These are phyloP conservation scores for Formica exsecta DNA, from an alignment of 1,140 invertebrate genomes.

Conservation along the genomic window DNA sequence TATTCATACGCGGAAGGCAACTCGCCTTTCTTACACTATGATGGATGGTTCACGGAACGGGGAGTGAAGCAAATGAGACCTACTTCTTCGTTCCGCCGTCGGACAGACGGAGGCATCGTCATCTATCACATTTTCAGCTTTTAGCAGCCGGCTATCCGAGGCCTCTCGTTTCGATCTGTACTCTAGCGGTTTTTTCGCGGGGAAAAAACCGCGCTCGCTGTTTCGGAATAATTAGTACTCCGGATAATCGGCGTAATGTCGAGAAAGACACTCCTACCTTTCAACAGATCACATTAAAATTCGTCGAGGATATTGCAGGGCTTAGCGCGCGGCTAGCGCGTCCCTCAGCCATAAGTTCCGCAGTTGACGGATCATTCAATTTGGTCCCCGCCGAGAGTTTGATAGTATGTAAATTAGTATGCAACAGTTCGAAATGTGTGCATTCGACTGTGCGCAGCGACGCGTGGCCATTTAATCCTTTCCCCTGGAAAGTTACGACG, in stretches of 20 bases:
- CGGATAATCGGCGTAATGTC: background rate
- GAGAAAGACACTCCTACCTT: constrained; percentile 28
- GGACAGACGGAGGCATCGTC: constrained; percentile 64
- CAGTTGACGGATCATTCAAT: constrained; percentile 73
- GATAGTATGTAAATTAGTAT: constrained; percentile 75
- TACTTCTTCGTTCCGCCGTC: constrained; percentile 64
- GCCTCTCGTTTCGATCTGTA: constrained; percentile 18
- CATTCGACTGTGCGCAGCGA: constrained; percentile 56
- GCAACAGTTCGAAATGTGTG: constrained; percentile 64
- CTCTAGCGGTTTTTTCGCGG: background rate
- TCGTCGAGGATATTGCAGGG: constrained; percentile 18
- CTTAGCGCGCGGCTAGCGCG: constrained; percentile 35
- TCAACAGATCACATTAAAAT: background rate
- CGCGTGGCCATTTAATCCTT: constrained; percentile 60
- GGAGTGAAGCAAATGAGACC: constrained; percentile 65
- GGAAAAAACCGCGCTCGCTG: background rate
- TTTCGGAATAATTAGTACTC: background rate
- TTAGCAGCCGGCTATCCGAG: constrained; percentile 40
- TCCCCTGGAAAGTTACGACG: constrained; percentile 61
- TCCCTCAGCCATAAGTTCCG: constrained; percentile 59
- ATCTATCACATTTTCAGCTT: constrained; percentile 73
- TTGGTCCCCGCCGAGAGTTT: constrained; percentile 68
- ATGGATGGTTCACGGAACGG: constrained; percentile 73
- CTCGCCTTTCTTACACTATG: constrained; percentile 72
- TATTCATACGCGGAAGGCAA: constrained; percentile 71